phyloP scores from a whole-genome alignment of 2,888 invertebrate genomes.

The Auanema sp. region DNA sequence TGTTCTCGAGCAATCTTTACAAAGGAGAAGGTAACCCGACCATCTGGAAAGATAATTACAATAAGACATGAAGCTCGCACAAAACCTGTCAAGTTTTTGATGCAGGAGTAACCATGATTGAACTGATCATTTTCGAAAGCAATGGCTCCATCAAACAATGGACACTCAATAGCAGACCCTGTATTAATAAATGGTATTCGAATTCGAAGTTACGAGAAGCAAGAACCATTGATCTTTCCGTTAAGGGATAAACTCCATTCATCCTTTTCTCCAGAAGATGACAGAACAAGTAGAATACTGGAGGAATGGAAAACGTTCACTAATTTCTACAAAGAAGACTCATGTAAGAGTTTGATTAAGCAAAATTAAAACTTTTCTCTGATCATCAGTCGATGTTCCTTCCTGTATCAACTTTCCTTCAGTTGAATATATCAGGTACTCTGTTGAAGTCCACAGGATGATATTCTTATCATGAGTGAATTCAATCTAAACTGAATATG shows the following conservation, averaged over 20 bases:
- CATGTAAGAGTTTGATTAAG: neutral
- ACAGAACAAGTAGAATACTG: conserved; percentile 18
- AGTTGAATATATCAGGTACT: conserved; percentile 46
- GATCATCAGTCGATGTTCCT: conserved; percentile 19
- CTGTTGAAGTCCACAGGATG: conserved; percentile 48
- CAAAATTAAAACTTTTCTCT: conserved; percentile 6
- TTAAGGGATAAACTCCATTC: conserved; percentile 46
- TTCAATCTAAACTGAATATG: conserved; percentile 20
- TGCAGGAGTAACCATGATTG: conserved; percentile 28
- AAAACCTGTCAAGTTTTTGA: conserved; percentile 18
- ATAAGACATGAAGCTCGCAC: conserved; percentile 65
- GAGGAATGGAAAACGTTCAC: conserved; percentile 42
- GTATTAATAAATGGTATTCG: neutral
- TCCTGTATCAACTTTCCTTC: conserved; percentile 41
- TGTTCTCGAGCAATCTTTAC: neutral
- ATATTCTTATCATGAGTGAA: conserved; percentile 31
- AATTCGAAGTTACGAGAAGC: neutral
- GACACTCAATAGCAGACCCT: conserved; percentile 2
- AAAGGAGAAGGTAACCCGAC: neutral
- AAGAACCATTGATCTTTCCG: conserved; percentile 19
- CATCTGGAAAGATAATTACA: neutral
- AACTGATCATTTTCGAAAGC: conserved; percentile 25
- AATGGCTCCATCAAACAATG: conserved; percentile 30
- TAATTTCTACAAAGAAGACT: conserved; percentile 31
- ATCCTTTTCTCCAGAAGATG: conserved; percentile 49